Conservation (phyloP, 2,888 invertebrate species). For the Amphipoea oculea region DNA sequence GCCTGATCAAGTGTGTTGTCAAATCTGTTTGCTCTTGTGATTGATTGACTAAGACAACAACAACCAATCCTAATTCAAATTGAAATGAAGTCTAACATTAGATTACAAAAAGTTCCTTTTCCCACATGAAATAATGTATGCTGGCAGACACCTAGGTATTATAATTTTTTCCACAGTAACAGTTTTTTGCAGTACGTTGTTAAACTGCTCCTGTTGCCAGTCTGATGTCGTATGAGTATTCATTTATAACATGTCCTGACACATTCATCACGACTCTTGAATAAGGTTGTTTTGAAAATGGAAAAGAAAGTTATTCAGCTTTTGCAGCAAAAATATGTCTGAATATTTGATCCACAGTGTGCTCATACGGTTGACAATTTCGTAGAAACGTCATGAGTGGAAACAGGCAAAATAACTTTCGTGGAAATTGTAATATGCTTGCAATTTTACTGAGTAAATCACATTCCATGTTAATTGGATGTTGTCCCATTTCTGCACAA, state of each 20-base stretch:
- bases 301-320: background rate
- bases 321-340: background rate
- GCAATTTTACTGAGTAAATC: slow-evolving; percentile 4
- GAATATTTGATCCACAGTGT: background rate
- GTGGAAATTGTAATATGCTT: background rate
- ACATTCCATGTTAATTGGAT: background rate
- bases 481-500: background rate
- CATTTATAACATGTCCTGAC: slow-evolving; percentile 59
- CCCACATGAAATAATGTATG: background rate
- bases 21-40: background rate
- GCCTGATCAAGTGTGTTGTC: background rate
- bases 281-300: slow-evolving; percentile 12
- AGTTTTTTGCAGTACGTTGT: background rate
- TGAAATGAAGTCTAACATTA: background rate
- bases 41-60: background rate
- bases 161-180: background rate
- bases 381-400: background rate
- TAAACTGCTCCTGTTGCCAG: slow-evolving; percentile 3
- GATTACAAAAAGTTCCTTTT: background rate
- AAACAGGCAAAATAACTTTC: background rate
- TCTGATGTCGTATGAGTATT: slow-evolving; percentile 36
- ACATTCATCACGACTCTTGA: slow-evolving; percentile 51
- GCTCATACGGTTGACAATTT: background rate
- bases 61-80: background rate
- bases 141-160: background rate